Evolutionary conservation across 2,797 vertebrate species (phyloP), one percentile per base, ranked within the genome.

Genomic region (Garrulus glandarius): DNA sequence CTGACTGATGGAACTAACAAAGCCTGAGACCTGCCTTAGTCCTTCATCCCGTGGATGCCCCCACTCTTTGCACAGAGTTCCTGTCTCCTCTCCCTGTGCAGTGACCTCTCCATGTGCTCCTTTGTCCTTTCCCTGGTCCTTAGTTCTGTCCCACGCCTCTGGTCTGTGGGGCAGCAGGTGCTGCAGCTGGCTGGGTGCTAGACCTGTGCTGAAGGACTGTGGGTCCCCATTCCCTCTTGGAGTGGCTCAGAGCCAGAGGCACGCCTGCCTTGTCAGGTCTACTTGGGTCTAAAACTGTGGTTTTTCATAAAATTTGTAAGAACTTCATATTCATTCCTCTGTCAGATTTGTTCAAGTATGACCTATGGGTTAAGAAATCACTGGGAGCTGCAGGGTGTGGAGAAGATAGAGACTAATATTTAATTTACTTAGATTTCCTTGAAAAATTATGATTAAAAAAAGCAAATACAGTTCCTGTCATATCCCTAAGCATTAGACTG

Each of bases 381-480:
- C 50, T 46, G 55, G 34, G 69, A 92, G 55, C 55, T 69, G 17
- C 47, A 76, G 52, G 36, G 9, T 37, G 29, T 76, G 67, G 69
- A 78, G 69, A 61, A 81, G 50, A 47, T 46, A 84, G 30, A 57
- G 57, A 60, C 27, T 78, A 77, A 53, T 69, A 60, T 1, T 92
- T 41, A 59, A 26, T 84, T 93, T 84, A 69, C 36, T n/a, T 76
- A 69, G 7, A 4, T 69, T 90, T 86, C 47, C 63, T 86, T 93
- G 65, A 64, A 87, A 94, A 89, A 44, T 26, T 76, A 59, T 56
- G 30, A 90, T 86, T 88, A 23, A 47, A 52, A 68, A 94, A 90
- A 37, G 2, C n/a, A 90, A 61, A 55, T 52, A 10, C 0, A 0
- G 27, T 49, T 86, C 21, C 55, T 88, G 47, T 84, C 63, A 37